Evolutionary conservation across 2,888 invertebrate species (phyloP).

Genomic region (Drosophila tripunctata): DNA sequence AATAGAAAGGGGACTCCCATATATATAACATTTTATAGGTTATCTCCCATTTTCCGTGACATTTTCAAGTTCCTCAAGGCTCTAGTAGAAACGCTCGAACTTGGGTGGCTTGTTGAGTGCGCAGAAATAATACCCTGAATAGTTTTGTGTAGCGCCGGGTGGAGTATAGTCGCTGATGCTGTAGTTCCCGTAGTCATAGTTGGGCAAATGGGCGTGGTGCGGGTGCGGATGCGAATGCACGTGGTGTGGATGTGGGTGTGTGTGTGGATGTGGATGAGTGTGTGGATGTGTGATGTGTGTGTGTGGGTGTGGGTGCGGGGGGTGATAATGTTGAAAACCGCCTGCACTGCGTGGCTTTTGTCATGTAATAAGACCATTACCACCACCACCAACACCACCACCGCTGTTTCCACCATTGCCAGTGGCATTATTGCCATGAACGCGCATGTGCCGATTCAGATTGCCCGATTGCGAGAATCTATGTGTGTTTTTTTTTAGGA

Average conservation of each 20-base stretch:
- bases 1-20: too few species aligned
- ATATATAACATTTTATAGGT: too few species aligned
- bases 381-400: constrained; percentile 50
- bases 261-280: constrained; percentile 47
- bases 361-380: constrained; percentile 86
- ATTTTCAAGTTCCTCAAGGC: constrained; percentile 2
- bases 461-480: constrained; percentile 99
- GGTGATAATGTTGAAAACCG: constrained; percentile 83
- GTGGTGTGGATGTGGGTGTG: constrained; percentile 57
- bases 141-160: constrained; percentile 83
- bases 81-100: constrained; percentile 82
- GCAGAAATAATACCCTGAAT: constrained; percentile 84
- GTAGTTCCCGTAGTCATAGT: constrained; percentile 80
- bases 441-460: constrained; percentile 99
- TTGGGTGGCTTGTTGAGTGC: constrained; percentile 83
- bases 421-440: constrained; percentile 90
- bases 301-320: constrained; percentile 71
- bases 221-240: too few species aligned
- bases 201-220: constrained; percentile 68
- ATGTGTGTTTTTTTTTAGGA: too few species aligned
- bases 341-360: constrained; percentile 84
- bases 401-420: constrained; percentile 38
- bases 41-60: too few species aligned
- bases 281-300: constrained; percentile 57
- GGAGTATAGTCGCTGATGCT: constrained; percentile 83